Percentiles rank a stretch among this genome's conserved stretches.
These are phyloP conservation scores for Oscheius sp. DNA, from an alignment of 1,140 invertebrate species.

Conservation along the genomic window DNA sequence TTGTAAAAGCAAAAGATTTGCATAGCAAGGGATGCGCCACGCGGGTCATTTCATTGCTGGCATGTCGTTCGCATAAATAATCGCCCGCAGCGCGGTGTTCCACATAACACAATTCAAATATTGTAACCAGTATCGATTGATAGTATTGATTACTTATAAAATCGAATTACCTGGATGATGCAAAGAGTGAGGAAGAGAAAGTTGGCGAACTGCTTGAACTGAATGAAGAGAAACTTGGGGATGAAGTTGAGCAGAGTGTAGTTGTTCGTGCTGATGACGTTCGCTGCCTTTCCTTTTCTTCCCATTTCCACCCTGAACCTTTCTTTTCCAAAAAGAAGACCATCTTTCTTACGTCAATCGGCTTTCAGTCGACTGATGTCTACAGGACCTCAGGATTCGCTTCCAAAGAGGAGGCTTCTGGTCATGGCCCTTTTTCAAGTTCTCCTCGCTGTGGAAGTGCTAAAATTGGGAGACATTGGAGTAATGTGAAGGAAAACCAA, in stretches of 20 bases:
- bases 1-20: not conserved
- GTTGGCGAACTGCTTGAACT: conserved; percentile 90
- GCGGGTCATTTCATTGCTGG: not conserved
- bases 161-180: conserved; percentile 78
- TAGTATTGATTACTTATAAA: too few species aligned
- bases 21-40: not conserved
- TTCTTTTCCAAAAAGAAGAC: too few species aligned
- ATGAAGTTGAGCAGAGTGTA: conserved; percentile 81
- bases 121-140: too few species aligned
- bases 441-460: not conserved
- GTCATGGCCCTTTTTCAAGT: not conserved
- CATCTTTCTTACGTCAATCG: too few species aligned
- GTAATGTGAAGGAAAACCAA: not conserved
- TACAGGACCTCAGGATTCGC: not conserved
- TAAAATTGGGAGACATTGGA: not conserved
- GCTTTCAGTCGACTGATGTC: not conserved
- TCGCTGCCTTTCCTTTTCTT: not conserved
- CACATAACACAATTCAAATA: too few species aligned
- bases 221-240: conserved; percentile 88
- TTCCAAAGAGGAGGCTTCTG: not conserved
- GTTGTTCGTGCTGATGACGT: conserved; percentile 61
- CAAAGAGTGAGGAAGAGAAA: conserved; percentile 93
- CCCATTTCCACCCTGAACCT: not conserved
- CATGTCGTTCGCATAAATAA: not conserved
- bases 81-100: not conserved